Conservation (phyloP, 2,888 invertebrate species). For the Melikaiella ostensackeni region DNA sequence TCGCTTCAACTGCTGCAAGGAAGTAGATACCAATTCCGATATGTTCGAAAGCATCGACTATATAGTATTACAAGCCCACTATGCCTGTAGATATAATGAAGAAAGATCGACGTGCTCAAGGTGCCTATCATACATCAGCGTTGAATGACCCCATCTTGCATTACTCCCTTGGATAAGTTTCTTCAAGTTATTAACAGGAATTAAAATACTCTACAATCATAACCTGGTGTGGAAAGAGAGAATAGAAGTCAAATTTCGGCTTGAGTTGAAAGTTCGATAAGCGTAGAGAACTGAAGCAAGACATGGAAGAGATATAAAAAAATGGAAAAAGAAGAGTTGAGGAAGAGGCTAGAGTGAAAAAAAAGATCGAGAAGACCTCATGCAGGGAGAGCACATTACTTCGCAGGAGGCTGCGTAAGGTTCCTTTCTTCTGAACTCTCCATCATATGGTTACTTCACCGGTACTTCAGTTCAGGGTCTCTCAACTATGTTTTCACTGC, state of each 20-base stretch:
- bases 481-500: conserved; percentile 25
- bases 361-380: conserved; percentile 64
- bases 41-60: conserved; percentile 34
- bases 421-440: conserved; percentile 53
- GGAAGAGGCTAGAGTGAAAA: conserved; percentile 41
- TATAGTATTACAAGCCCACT: conserved; percentile 30
- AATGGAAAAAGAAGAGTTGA: conserved; percentile 45
- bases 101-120: conserved; percentile 36
- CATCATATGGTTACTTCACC: conserved; percentile 47
- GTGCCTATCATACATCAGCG: conserved; percentile 30
- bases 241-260: conserved; percentile 19
- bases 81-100: conserved; percentile 36
- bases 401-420: conserved; percentile 68
- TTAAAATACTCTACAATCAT: conserved; percentile 55
- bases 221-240: background rate
- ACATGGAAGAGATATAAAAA: background rate
- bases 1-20: conserved; percentile 28
- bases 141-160: conserved; percentile 33
- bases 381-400: conserved; percentile 73
- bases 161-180: conserved; percentile 41
- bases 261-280: conserved; percentile 23
- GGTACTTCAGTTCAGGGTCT: conserved; percentile 27
- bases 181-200: conserved; percentile 67
- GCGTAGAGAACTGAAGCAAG: conserved; percentile 39
- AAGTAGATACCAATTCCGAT: conserved; percentile 34